Base-by-base conservation (phyloP, 2,888 invertebrate species). In the Andricus quercusramuli region DNA sequence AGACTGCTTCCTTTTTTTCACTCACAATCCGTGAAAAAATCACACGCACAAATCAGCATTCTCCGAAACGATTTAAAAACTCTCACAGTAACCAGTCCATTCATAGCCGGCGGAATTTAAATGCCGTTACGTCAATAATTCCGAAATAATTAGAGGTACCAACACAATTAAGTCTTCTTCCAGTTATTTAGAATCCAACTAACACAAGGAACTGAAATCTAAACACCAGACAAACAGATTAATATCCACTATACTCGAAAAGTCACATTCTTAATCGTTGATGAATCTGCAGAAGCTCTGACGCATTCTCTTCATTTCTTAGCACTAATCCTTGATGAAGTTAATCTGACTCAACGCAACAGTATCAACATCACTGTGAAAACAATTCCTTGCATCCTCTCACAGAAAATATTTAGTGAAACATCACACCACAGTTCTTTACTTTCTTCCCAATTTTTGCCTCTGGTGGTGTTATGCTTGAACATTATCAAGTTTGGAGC, bases 291-390 rank as follows among this genome's bases (percentile, higher is more conserved):
- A 56, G 51, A 62, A 25, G 5, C 62, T 74, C 70, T 74, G 74
- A 74, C 74, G 74, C 74, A 74, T 74, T 74, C 29, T 56, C 74
- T 56, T 56, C n/a, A 51, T 74, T 74, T 56, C 74, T 22, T 56
- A 32, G 25, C 29, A 74, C 56, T 74, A 56, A 74, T 74, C 74
- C 56, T 56, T 32, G 56, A 74, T 74, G 29, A 56, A 56, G 3
- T 68, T 25, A n/a, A 68, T 44, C 41, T 41, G 67, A 37, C 37
- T 67, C 67, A 67, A n/a, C 41, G 67, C 67, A 67, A 22, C 5
- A 67, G n/a, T 41, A 67, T 44, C 74, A 74, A 13, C 56, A 74
- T 56, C 32, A 74, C 13, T n/a, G 41, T 8, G 51, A 56, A 20
- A 74, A 32, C 29, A 51, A 56, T 25, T 56, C 32, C 29, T 32